These are phyloP conservation scores for Leptura quadrifasciata DNA, from an alignment of 2,888 invertebrate species.

Conservation along the genomic window DNA sequence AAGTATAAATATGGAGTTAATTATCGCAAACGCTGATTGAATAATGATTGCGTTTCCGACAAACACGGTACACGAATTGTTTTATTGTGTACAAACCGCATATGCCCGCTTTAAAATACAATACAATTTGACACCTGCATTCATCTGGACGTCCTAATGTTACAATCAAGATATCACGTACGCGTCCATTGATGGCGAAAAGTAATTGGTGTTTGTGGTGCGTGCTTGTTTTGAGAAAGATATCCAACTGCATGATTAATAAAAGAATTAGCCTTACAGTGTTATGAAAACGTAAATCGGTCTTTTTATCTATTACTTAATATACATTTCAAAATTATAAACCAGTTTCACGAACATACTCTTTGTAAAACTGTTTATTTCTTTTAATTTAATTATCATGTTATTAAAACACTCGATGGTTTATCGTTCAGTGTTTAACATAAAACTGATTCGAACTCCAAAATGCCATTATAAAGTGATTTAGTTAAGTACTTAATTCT, in stretches of 20 bases:
- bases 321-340: too few species aligned
- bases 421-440: background rate
- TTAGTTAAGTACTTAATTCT: background rate
- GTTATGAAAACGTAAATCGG: too few species aligned
- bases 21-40: constrained; percentile 38
- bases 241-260: background rate
- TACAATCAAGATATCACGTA: constrained; percentile 47
- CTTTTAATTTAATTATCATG: background rate
- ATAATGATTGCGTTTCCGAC: constrained; percentile 44
- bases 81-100: constrained; percentile 38
- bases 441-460: background rate
- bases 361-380: too few species aligned
- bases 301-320: too few species aligned
- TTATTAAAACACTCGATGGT: background rate
- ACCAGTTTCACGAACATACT: too few species aligned
- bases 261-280: background rate
- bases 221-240: constrained; percentile 40
- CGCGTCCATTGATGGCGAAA: constrained; percentile 41
- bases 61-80: constrained; percentile 44
- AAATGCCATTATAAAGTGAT: constrained; percentile 2
- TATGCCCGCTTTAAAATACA: constrained; percentile 22
- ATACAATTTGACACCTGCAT: constrained; percentile 42
- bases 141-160: constrained; percentile 36
- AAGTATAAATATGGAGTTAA: constrained; percentile 37
- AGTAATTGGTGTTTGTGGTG: constrained; percentile 44